Base-by-base conservation (phyloP, 2,113 vertebrate species). In the Calidris pygmaea region DNA sequence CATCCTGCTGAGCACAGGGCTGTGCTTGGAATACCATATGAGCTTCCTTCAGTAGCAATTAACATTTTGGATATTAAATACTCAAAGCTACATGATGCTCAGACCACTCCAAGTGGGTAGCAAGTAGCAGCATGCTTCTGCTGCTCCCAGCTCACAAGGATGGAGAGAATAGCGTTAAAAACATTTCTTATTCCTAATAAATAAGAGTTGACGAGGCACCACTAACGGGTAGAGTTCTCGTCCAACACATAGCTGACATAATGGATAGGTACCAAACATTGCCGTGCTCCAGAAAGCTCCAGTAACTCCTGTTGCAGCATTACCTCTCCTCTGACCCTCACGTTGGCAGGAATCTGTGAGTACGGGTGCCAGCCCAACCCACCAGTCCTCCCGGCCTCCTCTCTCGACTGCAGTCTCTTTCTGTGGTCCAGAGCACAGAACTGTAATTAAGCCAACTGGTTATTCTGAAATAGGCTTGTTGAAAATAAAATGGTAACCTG, bases 381-480 rank as follows among this genome's bases (percentile, higher is more conserved):
- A 70, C 74, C 83, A 89, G 65, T 23, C 79, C 71, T 84, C 81
- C 81, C 72, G 48, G 83, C 86, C 77, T 83, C 76, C 86, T 37
- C 91, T 91, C 83, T 45, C 72, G 86, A 50, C 75, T 95, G 92
- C 85, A 93, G 85, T 10, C 82, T 66, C 22, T 55, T 90, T 60
- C 86, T 94, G 94, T 86, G 77, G 95, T 87, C 82, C 83, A 29
- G 87, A 87, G 60, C 80, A 72, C 84, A 86, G 87, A 88, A 34
- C 90, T 96, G 75, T 96, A 96, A 97, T 96, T 95, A 96, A 88
- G 78, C 67, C 85, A 77, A 35, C 80, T 65, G 72, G 53, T 74
- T 90, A 76, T 95, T 97, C 90, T 96, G 93, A 92, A 94, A 95
- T 83, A 91, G 47, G 58, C 85, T 84, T 81, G 45, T 83, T 94